Percentiles rank a stretch among this genome's conserved stretches.
These are phyloP conservation scores for Parauchenoglanis ngamensis DNA, from an alignment of 2,797 vertebrate genomes.

Conservation along the genomic window DNA sequence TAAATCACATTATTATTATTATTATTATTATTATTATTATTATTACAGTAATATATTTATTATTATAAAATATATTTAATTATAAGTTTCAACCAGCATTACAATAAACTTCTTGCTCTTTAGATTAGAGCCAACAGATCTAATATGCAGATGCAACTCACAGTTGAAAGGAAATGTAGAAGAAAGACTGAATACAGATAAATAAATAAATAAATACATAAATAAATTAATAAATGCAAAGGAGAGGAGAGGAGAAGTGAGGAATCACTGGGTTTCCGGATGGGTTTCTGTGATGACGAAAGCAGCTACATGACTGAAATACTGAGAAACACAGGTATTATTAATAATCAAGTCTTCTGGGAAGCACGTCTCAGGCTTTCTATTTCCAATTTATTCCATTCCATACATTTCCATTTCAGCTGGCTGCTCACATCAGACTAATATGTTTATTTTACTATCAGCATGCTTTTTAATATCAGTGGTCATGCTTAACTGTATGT, in stretches of 20 bases:
- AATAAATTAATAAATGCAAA: neutral
- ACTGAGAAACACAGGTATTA: neutral
- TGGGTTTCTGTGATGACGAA: neutral
- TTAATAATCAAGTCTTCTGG: neutral
- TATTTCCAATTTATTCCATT: neutral
- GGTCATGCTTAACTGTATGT: neutral
- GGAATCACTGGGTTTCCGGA: neutral
- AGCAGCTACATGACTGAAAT: neutral
- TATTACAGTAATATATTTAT: neutral
- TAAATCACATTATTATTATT: neutral
- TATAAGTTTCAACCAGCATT: neutral
- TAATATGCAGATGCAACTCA: neutral
- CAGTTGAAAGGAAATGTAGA: neutral
- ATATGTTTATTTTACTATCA: neutral
- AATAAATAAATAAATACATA: neutral
- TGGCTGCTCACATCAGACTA: neutral
- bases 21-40: neutral
- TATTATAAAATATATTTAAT: neutral
- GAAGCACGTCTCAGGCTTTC: neutral
- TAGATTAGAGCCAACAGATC: neutral
- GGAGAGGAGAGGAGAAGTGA: neutral
- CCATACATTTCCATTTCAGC: neutral
- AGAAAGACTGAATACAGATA: neutral
- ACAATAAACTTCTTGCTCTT: neutral
- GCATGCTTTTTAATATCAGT: neutral